Evolutionary conservation across 2,888 invertebrate species (phyloP).

Genomic region (Cephonodes hylas): DNA sequence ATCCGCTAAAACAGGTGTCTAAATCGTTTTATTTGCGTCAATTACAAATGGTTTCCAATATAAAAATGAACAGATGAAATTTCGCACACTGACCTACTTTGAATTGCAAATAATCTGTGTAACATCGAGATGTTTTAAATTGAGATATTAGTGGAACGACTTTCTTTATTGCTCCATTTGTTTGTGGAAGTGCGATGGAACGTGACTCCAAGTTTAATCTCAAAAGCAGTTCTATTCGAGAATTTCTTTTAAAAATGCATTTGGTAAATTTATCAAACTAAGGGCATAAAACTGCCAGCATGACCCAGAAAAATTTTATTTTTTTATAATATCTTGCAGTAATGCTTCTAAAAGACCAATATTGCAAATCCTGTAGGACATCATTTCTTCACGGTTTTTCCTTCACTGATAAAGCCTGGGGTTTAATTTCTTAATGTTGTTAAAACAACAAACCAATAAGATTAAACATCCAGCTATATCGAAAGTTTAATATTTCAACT

Average conservation of each 20-base stretch:
- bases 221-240: too few species aligned
- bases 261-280: neutral
- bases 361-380: too few species aligned
- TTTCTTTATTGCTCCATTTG: neutral
- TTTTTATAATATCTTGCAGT: too few species aligned
- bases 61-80: conserved; percentile 9
- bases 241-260: too few species aligned
- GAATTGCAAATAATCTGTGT: neutral
- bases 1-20: conserved; percentile 10
- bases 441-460: too few species aligned
- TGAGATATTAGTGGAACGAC: neutral
- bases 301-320: too few species aligned
- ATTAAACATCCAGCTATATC: too few species aligned
- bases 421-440: too few species aligned
- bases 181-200: neutral
- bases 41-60: conserved; percentile 9
- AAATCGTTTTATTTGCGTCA: conserved; percentile 6
- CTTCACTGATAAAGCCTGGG: too few species aligned
- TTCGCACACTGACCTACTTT: conserved; percentile 6
- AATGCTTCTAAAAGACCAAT: too few species aligned
- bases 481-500: too few species aligned
- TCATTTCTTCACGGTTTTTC: too few species aligned
- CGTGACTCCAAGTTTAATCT: neutral
- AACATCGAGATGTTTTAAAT: neutral
- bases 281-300: neutral